Base-by-base conservation (phyloP, 2,888 invertebrate genomes). In the Charanyca ferruginea region DNA sequence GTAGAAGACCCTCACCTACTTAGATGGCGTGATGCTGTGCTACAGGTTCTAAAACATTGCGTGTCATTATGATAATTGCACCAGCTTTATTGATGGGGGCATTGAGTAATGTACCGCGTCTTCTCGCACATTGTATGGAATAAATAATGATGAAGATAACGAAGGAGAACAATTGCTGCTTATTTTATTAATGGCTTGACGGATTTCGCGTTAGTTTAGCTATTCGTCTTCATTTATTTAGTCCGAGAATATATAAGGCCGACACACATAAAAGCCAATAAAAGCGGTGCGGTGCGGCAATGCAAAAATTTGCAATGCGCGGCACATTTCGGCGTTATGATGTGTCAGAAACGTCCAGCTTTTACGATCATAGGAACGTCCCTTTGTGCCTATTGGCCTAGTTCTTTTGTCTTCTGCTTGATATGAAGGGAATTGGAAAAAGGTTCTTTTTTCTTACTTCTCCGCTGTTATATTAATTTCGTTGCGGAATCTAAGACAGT, bases 1-100 rank as follows among this genome's bases (percentile, higher is more conserved):
- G 84, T 73, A 4, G 87, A 65, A 87, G 90, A 86, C 94, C 94
- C 89, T 94, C 93, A 94, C 94, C 93, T 88, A 87, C 83, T 88
- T 92, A 72, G 73, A 77, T 72, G 73, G 71, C 71, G 57, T 70
- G 65, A 73, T 76, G 47, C 54, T 75, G 70, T 65, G 74, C 73
- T 84, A 85, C 89, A 80, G 86, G 87, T 87, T 84, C 67, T 59
- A 61, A 81, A 65, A 78, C 71, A 82, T 90, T 74, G 89, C 90
- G 85, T 90, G 90, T 78, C 49, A 83, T 85, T 80, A 87, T 84
- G 81, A 73, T 88, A 88, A 89, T 86, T 86, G 69, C 66, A 58
- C 48, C 59, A 62, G 61, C 73, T 77, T 79, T 82, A 71, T 75
- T 69, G 64, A 72, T 51, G 45, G 13, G 55, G 71, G 57, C 63